These are phyloP conservation scores for Channallabes apus DNA, from an alignment of 2,797 vertebrate genomes.

Conservation along the genomic window DNA sequence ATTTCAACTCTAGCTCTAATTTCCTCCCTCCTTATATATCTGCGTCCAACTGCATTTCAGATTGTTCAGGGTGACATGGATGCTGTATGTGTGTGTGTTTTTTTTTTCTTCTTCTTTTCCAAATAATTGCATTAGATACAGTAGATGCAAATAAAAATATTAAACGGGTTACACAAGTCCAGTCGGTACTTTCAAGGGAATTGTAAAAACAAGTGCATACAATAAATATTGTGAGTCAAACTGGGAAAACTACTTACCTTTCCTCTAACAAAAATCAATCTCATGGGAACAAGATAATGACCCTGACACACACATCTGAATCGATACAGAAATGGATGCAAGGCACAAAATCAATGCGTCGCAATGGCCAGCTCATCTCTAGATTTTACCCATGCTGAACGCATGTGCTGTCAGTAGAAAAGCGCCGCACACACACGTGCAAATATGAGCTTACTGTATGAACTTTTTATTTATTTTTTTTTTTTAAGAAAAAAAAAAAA, in stretches of 20 bases:
- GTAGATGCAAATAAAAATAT: not conserved
- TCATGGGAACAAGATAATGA: conserved; percentile 9
- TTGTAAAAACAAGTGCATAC: not conserved
- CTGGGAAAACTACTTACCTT: conserved; percentile 17
- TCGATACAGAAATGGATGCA: conserved; percentile 23
- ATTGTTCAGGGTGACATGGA: conserved; percentile 11
- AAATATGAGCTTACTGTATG: not conserved
- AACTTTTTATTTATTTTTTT: not conserved
- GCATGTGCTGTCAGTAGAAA: not conserved
- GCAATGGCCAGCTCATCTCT: not conserved
- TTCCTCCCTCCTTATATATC: conserved; percentile 47
- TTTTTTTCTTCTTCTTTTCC: not conserved
- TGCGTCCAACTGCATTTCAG: conserved; percentile 36
- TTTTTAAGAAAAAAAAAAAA: too few relatives aligned
- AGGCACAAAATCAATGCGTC: not conserved
- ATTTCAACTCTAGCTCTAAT: conserved; percentile 45
- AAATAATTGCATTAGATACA: not conserved
- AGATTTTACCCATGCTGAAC: not conserved
- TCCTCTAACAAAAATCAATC: conserved; percentile 11
- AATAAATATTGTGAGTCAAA: not conserved
- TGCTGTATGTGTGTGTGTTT: not conserved
- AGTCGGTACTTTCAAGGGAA: not conserved
- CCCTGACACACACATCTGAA: conserved; percentile 8
- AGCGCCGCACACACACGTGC: not conserved
- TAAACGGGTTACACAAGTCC: not conserved